Base-by-base conservation (phyloP, 2,888 invertebrate genomes). In the Cabera pusaria region DNA sequence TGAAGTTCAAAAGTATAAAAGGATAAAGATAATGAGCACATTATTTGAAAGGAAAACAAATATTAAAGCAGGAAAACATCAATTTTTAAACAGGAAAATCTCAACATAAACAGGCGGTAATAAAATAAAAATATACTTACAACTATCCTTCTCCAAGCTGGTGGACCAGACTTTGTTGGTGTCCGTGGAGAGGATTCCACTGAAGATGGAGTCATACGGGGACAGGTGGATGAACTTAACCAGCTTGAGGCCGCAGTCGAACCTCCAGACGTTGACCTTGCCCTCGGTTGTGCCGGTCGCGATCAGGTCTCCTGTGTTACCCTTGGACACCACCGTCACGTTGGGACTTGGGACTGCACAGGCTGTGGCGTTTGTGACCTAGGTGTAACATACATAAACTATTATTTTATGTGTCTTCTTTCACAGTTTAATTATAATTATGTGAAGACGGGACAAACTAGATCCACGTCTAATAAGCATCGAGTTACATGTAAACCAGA, bases 211-310 rank as follows among this genome's bases (percentile, higher is more conserved):
- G 59, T 90, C 89, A 43, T 87, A 86, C 2, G 88, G 79, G 18
- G 88, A 80, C 3, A 89, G 67, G 42, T 79, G 78, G 49, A 93
- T 91, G 52, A 90, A 91, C 65, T 93, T 92, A 60, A 91, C 91
- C 38, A 92, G 81, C 59, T 94, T 94, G 25, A 96, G 88, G 59
- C 96, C 95, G 37, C 94, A 93, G 48, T 93, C 93, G 43, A 96
- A 93, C 71, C 95, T 94, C 94, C 96, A 97, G 16, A 98, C 91
- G 49, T 93, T 94, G 50, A 97, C 92, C 39, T 93, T 91, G 14
- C 93, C 93, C 2, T 92, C 91, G 0, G 68, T 53, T 5, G 92
- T 91, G 31, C 92, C 80, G 34, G 93, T 83, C 59, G 92, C 90
- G 54, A 91, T 73, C 56, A 91, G 80, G 40, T 91, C 90, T 0